Evolutionary conservation across 2,888 invertebrate species (phyloP).

Genomic region (Dolichopus griseipennis): DNA sequence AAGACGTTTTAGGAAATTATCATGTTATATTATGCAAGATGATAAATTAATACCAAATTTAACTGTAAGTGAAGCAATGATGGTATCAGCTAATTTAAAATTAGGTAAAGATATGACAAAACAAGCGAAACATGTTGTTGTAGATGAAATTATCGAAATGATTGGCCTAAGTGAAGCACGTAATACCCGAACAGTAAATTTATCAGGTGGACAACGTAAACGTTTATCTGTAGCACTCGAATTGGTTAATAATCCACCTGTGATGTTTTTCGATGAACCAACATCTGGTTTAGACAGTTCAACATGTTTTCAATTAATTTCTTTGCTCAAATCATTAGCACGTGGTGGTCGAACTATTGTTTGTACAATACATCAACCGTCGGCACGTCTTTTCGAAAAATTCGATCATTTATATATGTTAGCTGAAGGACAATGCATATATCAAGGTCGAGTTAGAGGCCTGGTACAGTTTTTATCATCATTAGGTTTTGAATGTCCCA

Average conservation of each 20-base stretch:
- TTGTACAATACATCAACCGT: slow-evolving; percentile 94
- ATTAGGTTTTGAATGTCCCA: slow-evolving; percentile 80
- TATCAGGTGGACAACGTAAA: slow-evolving; percentile 88
- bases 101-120: slow-evolving; percentile 68
- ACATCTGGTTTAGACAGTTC: slow-evolving; percentile 89
- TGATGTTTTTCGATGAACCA: slow-evolving; percentile 96
- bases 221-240: slow-evolving; percentile 84
- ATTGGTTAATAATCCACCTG: slow-evolving; percentile 90
- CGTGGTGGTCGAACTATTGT: slow-evolving; percentile 84
- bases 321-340: slow-evolving; percentile 77
- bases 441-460: slow-evolving; percentile 73
- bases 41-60: slow-evolving; percentile 82
- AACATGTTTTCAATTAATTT: slow-evolving; percentile 87
- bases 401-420: slow-evolving; percentile 88
- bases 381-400: slow-evolving; percentile 90
- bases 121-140: slow-evolving; percentile 66
- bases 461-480: slow-evolving; percentile 81
- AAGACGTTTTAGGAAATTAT: slow-evolving; percentile 81
- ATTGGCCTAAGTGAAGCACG: slow-evolving; percentile 70
- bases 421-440: slow-evolving; percentile 89
- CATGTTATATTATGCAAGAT: slow-evolving; percentile 96
- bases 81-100: slow-evolving; percentile 87
- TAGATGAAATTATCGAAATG: slow-evolving; percentile 78
- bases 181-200: slow-evolving; percentile 67
- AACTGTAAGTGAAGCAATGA: slow-evolving; percentile 86